Base-by-base conservation (phyloP, 1,140 invertebrate species). In the Drosophila arawakana region DNA sequence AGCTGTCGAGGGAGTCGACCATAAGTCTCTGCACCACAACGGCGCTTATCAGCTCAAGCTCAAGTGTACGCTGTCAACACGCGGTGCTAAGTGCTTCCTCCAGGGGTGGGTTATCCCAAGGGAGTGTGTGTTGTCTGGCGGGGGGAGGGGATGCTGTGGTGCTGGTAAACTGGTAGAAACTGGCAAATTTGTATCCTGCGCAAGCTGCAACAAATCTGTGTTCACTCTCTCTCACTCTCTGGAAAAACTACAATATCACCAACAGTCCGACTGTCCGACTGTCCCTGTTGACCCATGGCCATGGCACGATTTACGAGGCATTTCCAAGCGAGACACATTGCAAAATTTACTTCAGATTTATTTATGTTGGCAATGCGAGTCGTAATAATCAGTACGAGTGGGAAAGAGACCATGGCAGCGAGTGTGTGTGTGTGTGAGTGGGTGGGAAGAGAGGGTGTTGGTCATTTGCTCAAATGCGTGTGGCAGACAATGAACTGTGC, bases 291-390 rank as follows among this genome's bases (percentile, higher is more conserved):
- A 90, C 81, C 86, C 76, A 86, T 85, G 85, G 78, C 76, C 81
- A 74, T 76, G 75, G 70, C 73, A 85, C 81, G 85, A 90, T 90
- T 90, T 90, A 90, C 85, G 86, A 90, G 81, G 81, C 86, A 86
- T 90, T 90, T 90, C 85, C 85, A 78, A 85, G 83, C 80, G 83
- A 90, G 85, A 90, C 85, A 90, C 81, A 89, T 90, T 90, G 85
- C 76, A 90, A 85, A 90, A 90, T 90, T 90, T 90, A 90, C 85
- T 90, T 73, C 85, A 91, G 88, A 91, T 91, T 91, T 91, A 91
- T 91, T 91, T 84, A 91, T 91, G 81, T 74, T 80, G 66, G 49
- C 70, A 80, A 71, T 65, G 78, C 71, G 75, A 72, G 43, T 25
- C 62, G 44, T 65, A 59, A 73, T 76, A 76, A 77, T 77, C 74